Evolutionary conservation across 2,797 vertebrate species (phyloP).

Genomic region (Coluber constrictor): DNA sequence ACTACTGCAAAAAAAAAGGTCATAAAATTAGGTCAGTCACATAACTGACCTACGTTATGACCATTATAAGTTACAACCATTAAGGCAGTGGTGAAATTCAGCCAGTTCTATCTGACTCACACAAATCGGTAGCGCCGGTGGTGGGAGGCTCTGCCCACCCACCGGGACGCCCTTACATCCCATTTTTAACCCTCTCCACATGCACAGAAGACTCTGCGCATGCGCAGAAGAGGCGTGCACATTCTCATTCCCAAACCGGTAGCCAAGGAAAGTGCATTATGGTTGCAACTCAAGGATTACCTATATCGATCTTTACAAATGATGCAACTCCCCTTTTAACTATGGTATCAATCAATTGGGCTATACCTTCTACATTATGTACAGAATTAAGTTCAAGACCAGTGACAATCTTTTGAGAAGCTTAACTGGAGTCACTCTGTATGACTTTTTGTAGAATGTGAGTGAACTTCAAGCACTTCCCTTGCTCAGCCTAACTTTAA

Average conservation of each 20-base stretch:
- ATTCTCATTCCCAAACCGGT: no score
- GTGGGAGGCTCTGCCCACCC: no score
- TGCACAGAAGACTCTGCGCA: no score
- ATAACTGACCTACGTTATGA: background rate
- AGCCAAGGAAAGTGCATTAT: background rate
- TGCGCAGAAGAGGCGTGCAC: no score
- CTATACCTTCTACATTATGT: background rate
- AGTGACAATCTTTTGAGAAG: background rate
- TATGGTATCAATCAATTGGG: background rate
- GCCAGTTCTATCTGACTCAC: no score
- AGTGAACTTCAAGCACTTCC: fast-evolving
- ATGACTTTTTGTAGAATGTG: fast-evolving
- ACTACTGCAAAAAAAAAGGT: background rate
- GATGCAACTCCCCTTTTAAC: background rate
- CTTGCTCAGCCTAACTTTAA: background rate
- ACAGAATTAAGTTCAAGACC: background rate
- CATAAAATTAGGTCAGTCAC: background rate
- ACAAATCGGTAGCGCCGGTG: no score
- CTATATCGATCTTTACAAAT: background rate
- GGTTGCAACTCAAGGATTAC: background rate
- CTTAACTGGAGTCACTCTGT: background rate
- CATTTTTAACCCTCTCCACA: no score
- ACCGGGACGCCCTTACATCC: no score
- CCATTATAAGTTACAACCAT: background rate
- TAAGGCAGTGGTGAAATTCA: background rate